A percentile compares a stretch with the other conserved stretches of the same genome.
phyloP scores from a whole-genome alignment of 2,797 vertebrate species.

The Gambelia wislizenii region DNA sequence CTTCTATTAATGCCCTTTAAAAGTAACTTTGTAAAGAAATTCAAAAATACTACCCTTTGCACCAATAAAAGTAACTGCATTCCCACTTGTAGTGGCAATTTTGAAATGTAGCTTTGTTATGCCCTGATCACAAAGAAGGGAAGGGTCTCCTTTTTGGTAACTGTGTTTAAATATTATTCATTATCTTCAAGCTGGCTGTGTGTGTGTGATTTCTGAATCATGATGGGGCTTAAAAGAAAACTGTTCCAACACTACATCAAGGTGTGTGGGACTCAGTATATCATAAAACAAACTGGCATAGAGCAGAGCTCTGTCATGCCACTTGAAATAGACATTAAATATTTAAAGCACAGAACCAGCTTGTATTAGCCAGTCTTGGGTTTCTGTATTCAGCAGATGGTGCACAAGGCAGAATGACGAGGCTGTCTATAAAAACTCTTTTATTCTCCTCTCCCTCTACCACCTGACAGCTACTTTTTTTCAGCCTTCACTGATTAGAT shows the following conservation, averaged over 20 bases:
- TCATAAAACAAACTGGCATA: conserved; percentile 29
- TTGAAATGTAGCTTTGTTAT: too few species aligned
- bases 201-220: too few species aligned
- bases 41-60: too few species aligned
- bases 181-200: too few species aligned
- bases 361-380: conserved; percentile 60
- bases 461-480: conserved; percentile 56
- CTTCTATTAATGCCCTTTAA: too few species aligned
- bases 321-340: conserved; percentile 72
- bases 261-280: conserved; percentile 1
- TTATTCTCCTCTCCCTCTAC: conserved; percentile 41
- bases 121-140: too few species aligned
- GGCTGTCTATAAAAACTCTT: conserved; percentile 64
- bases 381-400: conserved; percentile 73
- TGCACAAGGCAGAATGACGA: conserved; percentile 45
- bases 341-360: conserved; percentile 62
- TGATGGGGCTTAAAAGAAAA: too few species aligned
- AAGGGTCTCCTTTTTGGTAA: too few species aligned
- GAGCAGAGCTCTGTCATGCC: conserved; percentile 58
- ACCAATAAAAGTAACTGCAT: too few species aligned
- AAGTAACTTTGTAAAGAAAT: too few species aligned
- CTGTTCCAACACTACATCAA: background rate
- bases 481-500: conserved; percentile 53
- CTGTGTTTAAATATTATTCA: too few species aligned
- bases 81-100: too few species aligned